Evolutionary conservation across 2,113 vertebrate species (phyloP).

Genomic region (Chroicocephalus ridibundus): DNA sequence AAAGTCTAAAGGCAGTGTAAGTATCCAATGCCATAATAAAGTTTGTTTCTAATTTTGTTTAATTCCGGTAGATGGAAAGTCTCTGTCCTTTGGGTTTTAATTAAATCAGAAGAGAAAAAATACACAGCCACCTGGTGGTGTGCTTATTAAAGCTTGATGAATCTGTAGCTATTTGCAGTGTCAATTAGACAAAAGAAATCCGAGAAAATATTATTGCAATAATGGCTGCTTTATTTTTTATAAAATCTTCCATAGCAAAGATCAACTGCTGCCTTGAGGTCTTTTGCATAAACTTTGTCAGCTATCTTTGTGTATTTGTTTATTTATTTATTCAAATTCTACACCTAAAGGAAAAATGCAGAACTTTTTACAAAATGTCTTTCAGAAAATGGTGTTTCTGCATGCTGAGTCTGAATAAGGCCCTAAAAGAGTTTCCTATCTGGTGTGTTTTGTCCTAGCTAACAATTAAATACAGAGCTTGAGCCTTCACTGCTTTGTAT

Average conservation of each 20-base stretch:
- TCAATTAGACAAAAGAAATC: background rate
- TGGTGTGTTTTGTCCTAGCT: background rate
- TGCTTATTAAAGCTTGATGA: constrained; percentile 34
- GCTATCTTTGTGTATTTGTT: background rate
- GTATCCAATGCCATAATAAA: constrained; percentile 56
- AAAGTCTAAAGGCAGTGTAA: constrained; percentile 90
- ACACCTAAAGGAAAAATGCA: background rate
- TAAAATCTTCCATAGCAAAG: background rate
- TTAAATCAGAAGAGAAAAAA: constrained; percentile 30
- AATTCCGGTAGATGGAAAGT: background rate
- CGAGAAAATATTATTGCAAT: background rate
- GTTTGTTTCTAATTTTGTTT: background rate
- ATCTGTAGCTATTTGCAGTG: background rate
- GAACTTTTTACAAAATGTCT: background rate
- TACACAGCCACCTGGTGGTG: background rate
- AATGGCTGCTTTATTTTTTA: background rate
- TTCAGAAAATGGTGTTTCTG: background rate
- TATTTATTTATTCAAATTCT: background rate
- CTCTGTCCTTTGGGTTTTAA: constrained; percentile 48
- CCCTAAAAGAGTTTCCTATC: background rate
- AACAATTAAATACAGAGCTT: background rate
- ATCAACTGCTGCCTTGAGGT: background rate
- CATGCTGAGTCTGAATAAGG: background rate
- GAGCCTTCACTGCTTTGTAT: background rate
- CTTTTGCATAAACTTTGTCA: background rate